Evolutionary conservation across 2,113 vertebrate species (phyloP).

Genomic region (Cebus imitator): DNA sequence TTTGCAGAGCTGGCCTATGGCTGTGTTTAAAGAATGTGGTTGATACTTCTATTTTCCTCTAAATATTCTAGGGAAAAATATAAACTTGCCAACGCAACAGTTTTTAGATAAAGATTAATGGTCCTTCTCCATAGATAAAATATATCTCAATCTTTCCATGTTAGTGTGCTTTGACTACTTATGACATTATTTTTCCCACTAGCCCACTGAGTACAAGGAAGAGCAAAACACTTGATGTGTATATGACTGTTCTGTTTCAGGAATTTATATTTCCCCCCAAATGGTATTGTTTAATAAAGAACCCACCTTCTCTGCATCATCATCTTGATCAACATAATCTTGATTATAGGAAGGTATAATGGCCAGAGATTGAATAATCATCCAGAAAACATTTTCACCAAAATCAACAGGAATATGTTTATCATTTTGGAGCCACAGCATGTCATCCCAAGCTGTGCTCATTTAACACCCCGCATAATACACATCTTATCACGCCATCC

Average conservation of each 20-base stretch:
- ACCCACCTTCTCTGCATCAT: neutral
- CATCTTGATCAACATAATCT: conserved; percentile 28
- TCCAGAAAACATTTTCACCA: neutral
- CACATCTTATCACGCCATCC: neutral
- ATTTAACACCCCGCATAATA: neutral
- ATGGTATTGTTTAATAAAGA: conserved; percentile 9
- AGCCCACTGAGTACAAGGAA: neutral
- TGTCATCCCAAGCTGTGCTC: neutral
- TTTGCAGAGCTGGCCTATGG: conserved; percentile 81
- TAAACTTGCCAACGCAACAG: conserved; percentile 75
- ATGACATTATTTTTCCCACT: neutral
- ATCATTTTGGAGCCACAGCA: neutral
- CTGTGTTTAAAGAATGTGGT: conserved; percentile 82
- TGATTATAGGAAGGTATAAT: neutral
- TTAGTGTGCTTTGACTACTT: conserved; percentile 54
- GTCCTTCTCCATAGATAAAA: conserved; percentile 8
- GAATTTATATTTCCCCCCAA: neutral
- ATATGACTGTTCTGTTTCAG: neutral
- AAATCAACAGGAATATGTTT: neutral
- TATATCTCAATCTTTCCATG: conserved; percentile 57
- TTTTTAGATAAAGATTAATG: conserved; percentile 78
- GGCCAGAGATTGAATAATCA: neutral
- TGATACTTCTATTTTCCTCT: conserved; percentile 73
- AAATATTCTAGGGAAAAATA: conserved; percentile 74
- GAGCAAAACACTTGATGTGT: neutral